Evolutionary conservation across 2,113 vertebrate species (phyloP).

Genomic region (Hippocampus mohnikei): DNA sequence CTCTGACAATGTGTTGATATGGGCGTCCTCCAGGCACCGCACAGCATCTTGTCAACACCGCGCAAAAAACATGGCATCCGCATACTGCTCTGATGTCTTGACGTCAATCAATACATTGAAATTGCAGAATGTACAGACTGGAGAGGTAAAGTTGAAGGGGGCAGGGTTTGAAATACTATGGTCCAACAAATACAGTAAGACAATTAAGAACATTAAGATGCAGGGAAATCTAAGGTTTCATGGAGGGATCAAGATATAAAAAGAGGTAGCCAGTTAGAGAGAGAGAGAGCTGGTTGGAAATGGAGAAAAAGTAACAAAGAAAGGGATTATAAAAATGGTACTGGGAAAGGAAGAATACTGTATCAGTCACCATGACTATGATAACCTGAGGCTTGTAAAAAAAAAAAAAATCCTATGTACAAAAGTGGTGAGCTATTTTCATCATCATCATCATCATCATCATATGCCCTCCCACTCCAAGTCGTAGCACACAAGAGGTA

Average conservation of each 20-base stretch:
- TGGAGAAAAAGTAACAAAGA: not conserved
- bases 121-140: not conserved
- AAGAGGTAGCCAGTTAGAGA: not conserved
- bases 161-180: not conserved
- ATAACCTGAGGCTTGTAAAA: conserved; percentile 50
- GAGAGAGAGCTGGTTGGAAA: no score
- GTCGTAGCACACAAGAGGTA: conserved; percentile 19
- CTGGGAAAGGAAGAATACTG: conserved; percentile 6
- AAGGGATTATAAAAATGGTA: conserved; percentile 12
- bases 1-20: not conserved
- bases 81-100: not conserved
- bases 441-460: conserved; percentile 18
- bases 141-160: not conserved
- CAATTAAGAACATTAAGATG: not conserved
- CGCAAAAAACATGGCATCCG: not conserved
- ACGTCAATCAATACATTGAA: not conserved
- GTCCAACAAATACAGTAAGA: not conserved
- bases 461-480: conserved; percentile 39
- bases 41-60: not conserved
- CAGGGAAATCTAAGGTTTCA: not conserved
- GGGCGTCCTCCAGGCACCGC: not conserved
- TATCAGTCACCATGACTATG: conserved; percentile 33
- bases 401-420: conserved; percentile 19
- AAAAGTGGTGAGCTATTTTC: conserved; percentile 34
- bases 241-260: not conserved